Base-by-base conservation (phyloP, 2,797 vertebrate species). In the Synaphobranchus kaupii region DNA sequence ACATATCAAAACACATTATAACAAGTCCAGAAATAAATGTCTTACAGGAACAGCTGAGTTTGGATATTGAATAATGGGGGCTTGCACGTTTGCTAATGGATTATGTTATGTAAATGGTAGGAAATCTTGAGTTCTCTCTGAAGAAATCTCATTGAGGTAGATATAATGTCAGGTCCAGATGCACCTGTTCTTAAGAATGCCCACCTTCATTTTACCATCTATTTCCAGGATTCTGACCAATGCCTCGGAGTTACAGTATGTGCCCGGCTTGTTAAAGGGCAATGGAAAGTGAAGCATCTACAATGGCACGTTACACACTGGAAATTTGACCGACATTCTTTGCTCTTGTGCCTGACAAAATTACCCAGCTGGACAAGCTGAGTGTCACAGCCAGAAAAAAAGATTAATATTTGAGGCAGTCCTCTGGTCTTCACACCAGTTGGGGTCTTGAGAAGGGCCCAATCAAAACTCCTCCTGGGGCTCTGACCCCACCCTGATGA, bases 121-220 rank as follows among this genome's bases (percentile, higher is more conserved):
- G 44, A 44, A 44, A n/a, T 81, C 78, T 81, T 47, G 44, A 10
- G 44, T 50, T 47, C 39, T 50, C 12, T 48, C 47, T 81, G 44
- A 47, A 44, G 15, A 76, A 76, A 48, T 48, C 17, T 81, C 22
- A 48, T 81, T 47, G 78, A 81, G 78, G 78, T 81, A 48, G 78
- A 25, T 44, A 44, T 76, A 81, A 44, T 81, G 25, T 81, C 47
- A 81, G 47, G 25, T 78, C 47, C 78, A n/a, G 39, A 48, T 81
- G 39, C 73, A 76, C 34, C 4, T 76, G 22, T 76, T n/a, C 15
- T 8, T 10, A n/a, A 34, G 34, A 76, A 44, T 44, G 34, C 44
- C 47, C 78, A 48, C 6, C 78, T 47, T 50, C 4, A 9, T 20
- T 22, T 48, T 50, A 50, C 20, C 78, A 47, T 48, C 17, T 20